Evolutionary conservation across 2,888 invertebrate genomes (phyloP).

Genomic region (Melanargia galathea): DNA sequence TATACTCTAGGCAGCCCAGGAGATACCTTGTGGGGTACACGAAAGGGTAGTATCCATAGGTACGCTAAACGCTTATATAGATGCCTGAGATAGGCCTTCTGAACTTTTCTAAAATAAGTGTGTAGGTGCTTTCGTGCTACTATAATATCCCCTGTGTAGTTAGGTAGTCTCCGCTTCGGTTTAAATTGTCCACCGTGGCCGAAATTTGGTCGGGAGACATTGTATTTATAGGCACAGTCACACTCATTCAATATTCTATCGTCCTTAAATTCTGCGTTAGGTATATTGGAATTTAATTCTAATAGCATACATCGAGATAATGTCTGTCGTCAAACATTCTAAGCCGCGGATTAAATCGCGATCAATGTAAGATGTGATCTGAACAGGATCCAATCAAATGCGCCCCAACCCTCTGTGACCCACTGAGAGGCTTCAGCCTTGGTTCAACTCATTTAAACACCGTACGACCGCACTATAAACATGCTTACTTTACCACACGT

Average conservation of each 20-base stretch:
- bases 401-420: not conserved
- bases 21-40: no score
- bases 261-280: not conserved
- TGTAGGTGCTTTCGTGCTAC: no score
- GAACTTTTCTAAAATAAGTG: no score
- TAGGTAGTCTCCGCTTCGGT: no score
- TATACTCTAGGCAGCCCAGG: no score
- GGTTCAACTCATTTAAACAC: not conserved
- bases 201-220: no score
- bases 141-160: no score
- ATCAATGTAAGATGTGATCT: conserved; percentile 19
- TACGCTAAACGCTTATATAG: no score
- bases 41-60: no score
- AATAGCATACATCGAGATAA: conserved; percentile 17
- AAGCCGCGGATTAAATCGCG: conserved; percentile 9
- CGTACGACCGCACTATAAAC: conserved; percentile 1
- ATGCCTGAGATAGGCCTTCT: no score
- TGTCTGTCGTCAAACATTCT: conserved; percentile 14
- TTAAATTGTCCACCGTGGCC: no score
- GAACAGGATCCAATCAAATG: conserved; percentile 4
- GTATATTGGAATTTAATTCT: conserved; percentile 2
- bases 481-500: not conserved
- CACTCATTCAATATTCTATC: not conserved
- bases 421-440: not conserved
- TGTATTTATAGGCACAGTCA: no score